phyloP scores from a whole-genome alignment of 2,113 vertebrate genomes.

The Cyprinodon variegatus region DNA sequence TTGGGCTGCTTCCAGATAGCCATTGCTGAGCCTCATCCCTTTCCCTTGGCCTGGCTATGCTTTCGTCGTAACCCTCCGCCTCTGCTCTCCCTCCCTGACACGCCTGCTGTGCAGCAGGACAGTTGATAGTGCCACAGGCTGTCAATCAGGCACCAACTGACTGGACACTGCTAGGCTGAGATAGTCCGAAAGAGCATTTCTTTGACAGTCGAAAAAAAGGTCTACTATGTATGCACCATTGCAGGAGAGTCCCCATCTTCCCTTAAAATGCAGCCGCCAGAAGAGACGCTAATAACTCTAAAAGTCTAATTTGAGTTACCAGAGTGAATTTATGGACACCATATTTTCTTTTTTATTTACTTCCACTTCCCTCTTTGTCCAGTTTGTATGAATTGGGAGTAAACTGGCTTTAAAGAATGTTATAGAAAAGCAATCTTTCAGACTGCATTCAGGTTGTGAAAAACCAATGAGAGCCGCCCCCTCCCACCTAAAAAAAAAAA shows the following conservation, averaged over 20 bases:
- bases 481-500: slow-evolving; percentile 23
- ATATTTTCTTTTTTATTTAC: slow-evolving; percentile 28
- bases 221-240: slow-evolving; percentile 50
- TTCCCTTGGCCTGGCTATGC: slow-evolving; percentile 60
- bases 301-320: slow-evolving; percentile 41
- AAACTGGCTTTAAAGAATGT: slow-evolving; percentile 42
- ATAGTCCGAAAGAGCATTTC: slow-evolving; percentile 69
- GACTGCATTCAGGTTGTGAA: slow-evolving; percentile 59
- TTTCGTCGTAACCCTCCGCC: slow-evolving; percentile 56
- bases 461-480: slow-evolving; percentile 65
- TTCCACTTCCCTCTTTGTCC: slow-evolving; percentile 21
- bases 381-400: slow-evolving; percentile 27
- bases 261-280: slow-evolving; percentile 29
- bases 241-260: slow-evolving; percentile 30
- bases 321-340: slow-evolving; percentile 9
- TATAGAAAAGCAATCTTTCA: slow-evolving; percentile 42
- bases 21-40: slow-evolving; percentile 61
- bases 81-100: slow-evolving; percentile 49
- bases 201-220: slow-evolving; percentile 55
- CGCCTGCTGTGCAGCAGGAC: slow-evolving; percentile 72
- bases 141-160: slow-evolving; percentile 78
- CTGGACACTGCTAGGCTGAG: slow-evolving; percentile 73
- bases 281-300: slow-evolving; percentile 37
- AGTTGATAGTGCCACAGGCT: slow-evolving; percentile 80
- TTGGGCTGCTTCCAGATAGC: slow-evolving; percentile 78